A percentile compares a stretch with the other conserved stretches of the same genome.
Evolutionary conservation across 2,888 invertebrate genomes (phyloP).

Genomic region (Gari tellinella): DNA sequence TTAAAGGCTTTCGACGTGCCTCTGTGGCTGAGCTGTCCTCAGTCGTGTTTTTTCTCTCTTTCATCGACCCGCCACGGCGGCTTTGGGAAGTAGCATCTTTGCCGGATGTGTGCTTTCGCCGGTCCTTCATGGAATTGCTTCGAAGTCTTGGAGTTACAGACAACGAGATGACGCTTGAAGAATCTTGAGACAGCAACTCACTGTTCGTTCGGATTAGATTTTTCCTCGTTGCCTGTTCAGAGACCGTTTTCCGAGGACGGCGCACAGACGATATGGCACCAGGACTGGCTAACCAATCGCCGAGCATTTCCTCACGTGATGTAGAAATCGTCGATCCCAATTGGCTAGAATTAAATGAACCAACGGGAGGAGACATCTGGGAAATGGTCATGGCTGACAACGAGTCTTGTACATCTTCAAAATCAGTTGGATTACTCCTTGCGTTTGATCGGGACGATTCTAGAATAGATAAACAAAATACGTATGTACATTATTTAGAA

Average conservation of each 20-base stretch:
- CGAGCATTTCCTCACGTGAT: constrained; percentile 21
- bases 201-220: constrained; percentile 17
- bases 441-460: neutral
- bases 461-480: too few relatives aligned
- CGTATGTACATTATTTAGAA: too few relatives aligned
- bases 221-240: constrained; percentile 38
- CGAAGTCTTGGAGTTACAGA: constrained; percentile 25
- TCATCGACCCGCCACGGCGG: constrained; percentile 46
- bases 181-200: constrained; percentile 6
- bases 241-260: constrained; percentile 45
- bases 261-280: constrained; percentile 55
- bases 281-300: constrained; percentile 52
- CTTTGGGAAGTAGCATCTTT: constrained; percentile 1
- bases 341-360: neutral
- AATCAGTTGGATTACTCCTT: constrained; percentile 25
- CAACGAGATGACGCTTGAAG: neutral
- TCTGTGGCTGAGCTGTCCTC: constrained; percentile 5
- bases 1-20: constrained; percentile 6
- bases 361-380: constrained; percentile 3
- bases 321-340: constrained; percentile 4
- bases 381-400: constrained; percentile 34
- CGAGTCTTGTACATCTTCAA: constrained; percentile 45
- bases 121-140: constrained; percentile 48
- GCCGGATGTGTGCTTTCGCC: constrained; percentile 3
- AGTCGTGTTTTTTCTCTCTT: constrained; percentile 37